Conservation (phyloP, 2,113 vertebrate species). For the Odocoileus virginianus region DNA sequence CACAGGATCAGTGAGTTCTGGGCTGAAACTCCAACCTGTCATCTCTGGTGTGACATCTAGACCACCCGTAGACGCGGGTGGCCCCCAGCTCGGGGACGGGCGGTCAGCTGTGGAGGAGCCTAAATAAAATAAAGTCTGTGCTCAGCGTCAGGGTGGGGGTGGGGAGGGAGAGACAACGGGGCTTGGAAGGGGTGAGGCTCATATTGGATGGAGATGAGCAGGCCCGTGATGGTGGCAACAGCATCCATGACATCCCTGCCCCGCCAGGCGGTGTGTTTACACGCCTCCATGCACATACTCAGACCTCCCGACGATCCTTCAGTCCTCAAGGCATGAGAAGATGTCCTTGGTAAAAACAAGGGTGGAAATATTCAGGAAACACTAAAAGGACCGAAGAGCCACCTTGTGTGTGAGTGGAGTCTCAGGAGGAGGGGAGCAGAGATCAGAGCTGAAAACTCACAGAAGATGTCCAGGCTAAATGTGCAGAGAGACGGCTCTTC, state of each 20-base stretch:
- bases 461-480: accelerated
- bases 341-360: accelerated
- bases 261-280: accelerated
- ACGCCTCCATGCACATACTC: accelerated
- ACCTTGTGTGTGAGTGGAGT: accelerated
- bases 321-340: accelerated
- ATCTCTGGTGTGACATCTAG: neutral
- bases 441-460: neutral
- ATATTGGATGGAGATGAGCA: accelerated
- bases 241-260: accelerated
- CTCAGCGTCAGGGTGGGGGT: neutral
- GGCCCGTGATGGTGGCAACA: neutral
- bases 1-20: neutral
- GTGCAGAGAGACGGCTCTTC: neutral
- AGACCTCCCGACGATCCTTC: accelerated
- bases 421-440: too few species aligned
- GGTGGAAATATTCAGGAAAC: neutral
- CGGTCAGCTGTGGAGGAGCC: accelerated
- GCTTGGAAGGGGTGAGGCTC: neutral
- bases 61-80: neutral
- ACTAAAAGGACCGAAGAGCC: accelerated
- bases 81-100: accelerated
- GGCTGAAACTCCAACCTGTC: neutral
- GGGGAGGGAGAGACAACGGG: neutral
- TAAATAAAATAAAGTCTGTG: neutral